These are phyloP conservation scores for Drosophila bifasciata DNA, from an alignment of 1,140 invertebrate species.

Conservation along the genomic window DNA sequence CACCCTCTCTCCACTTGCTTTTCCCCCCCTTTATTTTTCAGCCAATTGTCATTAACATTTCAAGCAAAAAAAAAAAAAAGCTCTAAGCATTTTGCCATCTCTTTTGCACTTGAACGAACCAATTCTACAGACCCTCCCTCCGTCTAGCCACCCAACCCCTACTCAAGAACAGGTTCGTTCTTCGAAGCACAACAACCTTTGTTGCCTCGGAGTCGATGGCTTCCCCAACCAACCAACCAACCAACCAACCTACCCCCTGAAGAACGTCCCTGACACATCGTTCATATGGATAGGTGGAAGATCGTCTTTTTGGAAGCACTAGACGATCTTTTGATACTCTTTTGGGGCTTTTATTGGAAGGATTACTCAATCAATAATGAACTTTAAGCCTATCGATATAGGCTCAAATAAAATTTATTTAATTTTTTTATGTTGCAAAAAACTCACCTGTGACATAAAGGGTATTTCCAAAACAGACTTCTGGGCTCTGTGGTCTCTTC, in stretches of 20 bases:
- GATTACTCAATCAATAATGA: too few relatives aligned
- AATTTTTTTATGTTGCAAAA: background rate
- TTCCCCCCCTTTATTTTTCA: background rate
- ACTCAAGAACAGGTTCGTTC: slow-evolving; percentile 5
- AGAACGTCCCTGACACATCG: slow-evolving; percentile 10
- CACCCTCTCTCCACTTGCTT: background rate
- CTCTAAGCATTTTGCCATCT: slow-evolving; percentile 38
- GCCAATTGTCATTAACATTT: slow-evolving; percentile 53
- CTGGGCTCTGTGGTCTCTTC: background rate
- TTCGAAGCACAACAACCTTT: background rate
- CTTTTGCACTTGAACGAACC: background rate
- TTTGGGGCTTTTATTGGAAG: too few relatives aligned
- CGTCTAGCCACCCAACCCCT: background rate
- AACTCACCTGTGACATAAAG: background rate
- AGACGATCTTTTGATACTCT: too few relatives aligned
- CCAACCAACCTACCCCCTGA: background rate
- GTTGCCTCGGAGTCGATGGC: slow-evolving; percentile 5
- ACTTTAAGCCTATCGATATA: too few relatives aligned
- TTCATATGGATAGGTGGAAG: background rate
- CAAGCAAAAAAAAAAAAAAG: slow-evolving; percentile 5
- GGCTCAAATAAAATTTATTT: too few relatives aligned
- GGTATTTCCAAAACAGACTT: slow-evolving; percentile 1
- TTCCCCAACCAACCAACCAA: background rate
- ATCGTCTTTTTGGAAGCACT: too few relatives aligned
- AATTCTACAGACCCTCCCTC: background rate